phyloP scores from a whole-genome alignment of 1,140 invertebrate genomes.

The Nasonia giraulti region DNA sequence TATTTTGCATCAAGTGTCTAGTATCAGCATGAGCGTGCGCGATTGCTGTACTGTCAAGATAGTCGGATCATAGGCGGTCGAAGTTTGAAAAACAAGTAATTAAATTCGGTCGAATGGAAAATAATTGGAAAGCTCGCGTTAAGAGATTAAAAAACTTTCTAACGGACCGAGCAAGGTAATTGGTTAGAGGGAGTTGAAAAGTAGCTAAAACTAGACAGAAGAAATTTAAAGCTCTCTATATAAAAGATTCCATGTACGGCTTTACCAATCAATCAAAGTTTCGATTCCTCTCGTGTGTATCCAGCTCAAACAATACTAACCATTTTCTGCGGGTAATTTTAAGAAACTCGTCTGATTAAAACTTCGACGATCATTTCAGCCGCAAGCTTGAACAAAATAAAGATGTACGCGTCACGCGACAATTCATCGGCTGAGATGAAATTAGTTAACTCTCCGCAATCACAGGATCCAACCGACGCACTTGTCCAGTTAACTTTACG shows the following conservation, averaged over 20 bases:
- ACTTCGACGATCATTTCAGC: background rate
- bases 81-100: background rate
- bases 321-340: background rate
- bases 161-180: background rate
- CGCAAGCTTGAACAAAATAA: too few relatives aligned
- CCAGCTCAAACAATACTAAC: background rate
- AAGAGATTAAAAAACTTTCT: background rate
- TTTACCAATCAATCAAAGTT: slow-evolving; percentile 1
- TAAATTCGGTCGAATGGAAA: slow-evolving; percentile 22
- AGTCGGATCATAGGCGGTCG: too few relatives aligned
- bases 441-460: background rate
- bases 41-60: too few relatives aligned
- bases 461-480: too few relatives aligned
- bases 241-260: background rate
- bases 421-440: background rate
- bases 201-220: background rate
- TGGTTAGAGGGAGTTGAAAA: background rate
- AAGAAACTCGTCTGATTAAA: background rate
- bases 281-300: background rate
- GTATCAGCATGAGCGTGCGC: too few relatives aligned
- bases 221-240: background rate
- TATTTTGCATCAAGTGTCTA: too few relatives aligned
- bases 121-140: background rate
- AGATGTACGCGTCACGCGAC: too few relatives aligned
- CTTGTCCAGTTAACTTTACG: background rate